Percentiles rank a stretch among this genome's conserved stretches.
Conservation (phyloP, 2,797 vertebrate species). For the Onychomys arenicola region DNA sequence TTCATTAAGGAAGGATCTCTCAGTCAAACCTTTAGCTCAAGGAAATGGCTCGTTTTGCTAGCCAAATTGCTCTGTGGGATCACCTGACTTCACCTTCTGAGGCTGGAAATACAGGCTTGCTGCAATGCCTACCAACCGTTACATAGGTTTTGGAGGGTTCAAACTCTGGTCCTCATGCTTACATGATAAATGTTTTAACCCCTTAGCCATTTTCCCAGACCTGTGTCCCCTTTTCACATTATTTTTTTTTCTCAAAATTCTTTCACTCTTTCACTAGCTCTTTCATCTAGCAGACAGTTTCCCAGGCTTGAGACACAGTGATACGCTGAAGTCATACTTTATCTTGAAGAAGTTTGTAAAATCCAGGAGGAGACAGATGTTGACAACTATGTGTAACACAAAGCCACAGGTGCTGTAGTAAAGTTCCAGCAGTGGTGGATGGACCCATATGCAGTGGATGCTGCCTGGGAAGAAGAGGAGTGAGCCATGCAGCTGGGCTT, state of each 20-base stretch:
- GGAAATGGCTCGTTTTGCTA: not conserved
- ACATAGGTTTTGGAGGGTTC: not conserved
- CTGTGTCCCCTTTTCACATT: not conserved
- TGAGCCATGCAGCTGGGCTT: not conserved
- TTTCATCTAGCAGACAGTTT: not conserved
- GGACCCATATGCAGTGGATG: not conserved
- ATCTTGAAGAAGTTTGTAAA: not conserved
- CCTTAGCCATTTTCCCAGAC: not conserved
- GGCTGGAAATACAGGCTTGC: not conserved
- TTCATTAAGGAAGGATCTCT: not conserved
- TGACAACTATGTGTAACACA: not conserved
- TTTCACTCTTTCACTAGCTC: not conserved
- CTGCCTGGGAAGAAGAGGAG: not conserved
- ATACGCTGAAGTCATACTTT: not conserved
- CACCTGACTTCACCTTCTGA: too few species aligned
- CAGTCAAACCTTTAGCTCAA: not conserved
- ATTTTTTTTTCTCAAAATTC: not conserved
- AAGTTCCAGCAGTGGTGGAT: not conserved
- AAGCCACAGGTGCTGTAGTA: not conserved
- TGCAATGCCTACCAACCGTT: not conserved
- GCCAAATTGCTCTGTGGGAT: too few species aligned
- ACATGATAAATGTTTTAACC: not conserved
- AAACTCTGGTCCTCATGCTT: too few species aligned
- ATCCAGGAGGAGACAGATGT: too few species aligned
- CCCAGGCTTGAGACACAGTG: not conserved